Conservation (phyloP, 2,797 vertebrate genomes). For the Enteromius argenteus region DNA sequence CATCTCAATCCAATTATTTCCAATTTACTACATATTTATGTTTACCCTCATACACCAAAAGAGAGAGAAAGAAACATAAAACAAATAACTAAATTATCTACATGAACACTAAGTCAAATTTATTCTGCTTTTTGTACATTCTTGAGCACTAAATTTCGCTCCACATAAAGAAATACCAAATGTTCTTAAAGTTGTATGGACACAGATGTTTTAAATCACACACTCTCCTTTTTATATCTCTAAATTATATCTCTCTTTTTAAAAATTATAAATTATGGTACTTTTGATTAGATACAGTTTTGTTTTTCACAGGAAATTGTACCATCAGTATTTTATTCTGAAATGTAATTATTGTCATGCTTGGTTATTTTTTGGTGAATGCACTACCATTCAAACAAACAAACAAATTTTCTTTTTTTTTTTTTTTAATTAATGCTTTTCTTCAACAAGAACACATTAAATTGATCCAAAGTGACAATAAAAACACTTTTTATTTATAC, state of each 20-base stretch:
- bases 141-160: neutral
- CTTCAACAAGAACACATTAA: neutral
- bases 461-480: neutral
- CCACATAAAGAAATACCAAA: neutral
- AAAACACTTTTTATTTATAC: neutral
- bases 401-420: neutral
- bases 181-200: neutral
- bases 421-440: neutral
- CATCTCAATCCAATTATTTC: neutral
- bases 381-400: neutral
- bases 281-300: neutral
- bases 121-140: neutral
- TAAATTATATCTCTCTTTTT: neutral
- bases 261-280: slow-evolving; percentile 3
- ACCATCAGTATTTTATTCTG: neutral
- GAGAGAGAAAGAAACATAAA: neutral
- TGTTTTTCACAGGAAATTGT: neutral
- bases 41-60: neutral
- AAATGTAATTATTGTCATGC: neutral
- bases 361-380: neutral
- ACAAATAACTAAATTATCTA: neutral
- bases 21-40: neutral
- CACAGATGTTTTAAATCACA: neutral
- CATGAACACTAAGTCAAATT: neutral
- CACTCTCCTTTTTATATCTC: neutral